Evolutionary conservation across 2,797 vertebrate genomes (phyloP).

Genomic region (Megaceryle alcyon): DNA sequence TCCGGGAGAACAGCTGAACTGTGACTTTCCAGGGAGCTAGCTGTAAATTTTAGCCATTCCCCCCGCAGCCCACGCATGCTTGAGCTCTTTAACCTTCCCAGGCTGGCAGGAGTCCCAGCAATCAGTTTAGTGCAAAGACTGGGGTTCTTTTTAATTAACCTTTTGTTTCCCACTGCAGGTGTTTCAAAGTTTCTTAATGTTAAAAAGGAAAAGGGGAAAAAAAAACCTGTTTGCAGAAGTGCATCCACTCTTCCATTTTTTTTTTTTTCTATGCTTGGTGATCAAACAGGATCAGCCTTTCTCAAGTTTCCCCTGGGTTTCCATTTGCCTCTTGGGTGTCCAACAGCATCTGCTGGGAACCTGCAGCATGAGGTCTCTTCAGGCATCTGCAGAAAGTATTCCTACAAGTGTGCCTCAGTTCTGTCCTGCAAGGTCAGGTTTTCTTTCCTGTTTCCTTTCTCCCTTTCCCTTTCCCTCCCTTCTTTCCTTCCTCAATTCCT

Average conservation of each 20-base stretch:
- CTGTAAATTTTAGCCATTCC: slow-evolving; percentile 75
- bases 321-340: background rate
- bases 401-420: background rate
- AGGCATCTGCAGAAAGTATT: background rate
- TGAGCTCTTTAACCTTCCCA: slow-evolving; percentile 76
- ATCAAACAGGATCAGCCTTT: slow-evolving; percentile 13
- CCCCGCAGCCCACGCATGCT: slow-evolving; percentile 57
- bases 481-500: background rate
- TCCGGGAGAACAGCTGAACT: slow-evolving; percentile 80
- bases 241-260: background rate
- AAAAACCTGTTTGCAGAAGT: background rate
- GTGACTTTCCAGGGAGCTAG: slow-evolving; percentile 75
- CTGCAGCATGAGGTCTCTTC: background rate
- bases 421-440: background rate
- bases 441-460: background rate
- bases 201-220: slow-evolving; percentile 5
- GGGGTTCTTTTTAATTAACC: slow-evolving; percentile 74
- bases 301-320: background rate
- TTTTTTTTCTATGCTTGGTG: background rate
- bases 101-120: slow-evolving; percentile 69
- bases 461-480: background rate
- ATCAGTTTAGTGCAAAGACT: slow-evolving; percentile 67
- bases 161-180: slow-evolving; percentile 73
- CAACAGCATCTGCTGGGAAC: background rate
- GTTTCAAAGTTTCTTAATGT: slow-evolving; percentile 48